Percentiles rank a stretch among this genome's conserved stretches.
phyloP scores from a whole-genome alignment of 2,113 vertebrate genomes.

The Tenebrosternarchus preto region DNA sequence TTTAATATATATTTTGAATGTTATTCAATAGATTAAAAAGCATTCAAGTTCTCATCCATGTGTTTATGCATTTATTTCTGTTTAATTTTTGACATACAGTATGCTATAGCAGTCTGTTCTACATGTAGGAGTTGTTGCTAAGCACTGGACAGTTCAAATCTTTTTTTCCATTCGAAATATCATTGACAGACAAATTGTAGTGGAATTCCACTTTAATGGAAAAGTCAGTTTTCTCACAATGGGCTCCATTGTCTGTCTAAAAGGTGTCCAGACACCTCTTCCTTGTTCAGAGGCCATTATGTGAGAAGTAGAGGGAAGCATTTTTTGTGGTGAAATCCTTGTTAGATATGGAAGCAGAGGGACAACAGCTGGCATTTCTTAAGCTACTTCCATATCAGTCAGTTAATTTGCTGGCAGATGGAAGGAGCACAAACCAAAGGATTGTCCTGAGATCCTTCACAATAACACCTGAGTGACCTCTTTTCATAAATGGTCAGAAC shows the following conservation, averaged over 20 bases:
- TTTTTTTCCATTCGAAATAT: neutral
- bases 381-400: neutral
- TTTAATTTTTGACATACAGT: neutral
- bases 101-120: neutral
- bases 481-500: neutral
- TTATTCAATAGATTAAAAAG: no score
- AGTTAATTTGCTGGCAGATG: constrained; percentile 24
- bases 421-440: neutral
- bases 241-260: neutral
- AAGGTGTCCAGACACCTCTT: constrained; percentile 35
- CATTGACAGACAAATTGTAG: neutral
- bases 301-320: neutral
- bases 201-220: neutral
- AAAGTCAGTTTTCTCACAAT: neutral
- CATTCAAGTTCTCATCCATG: no score
- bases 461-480: neutral
- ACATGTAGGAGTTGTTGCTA: neutral
- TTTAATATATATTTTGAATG: no score
- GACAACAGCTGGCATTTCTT: constrained; percentile 27
- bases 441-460: neutral
- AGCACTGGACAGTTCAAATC: neutral
- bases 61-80: no score
- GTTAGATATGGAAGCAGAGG: constrained; percentile 7
- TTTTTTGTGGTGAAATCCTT: constrained; percentile 22
- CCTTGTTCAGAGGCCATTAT: constrained; percentile 9